phyloP scores from a whole-genome alignment of 1,140 invertebrate species.

The Drosophila micromelanica region DNA sequence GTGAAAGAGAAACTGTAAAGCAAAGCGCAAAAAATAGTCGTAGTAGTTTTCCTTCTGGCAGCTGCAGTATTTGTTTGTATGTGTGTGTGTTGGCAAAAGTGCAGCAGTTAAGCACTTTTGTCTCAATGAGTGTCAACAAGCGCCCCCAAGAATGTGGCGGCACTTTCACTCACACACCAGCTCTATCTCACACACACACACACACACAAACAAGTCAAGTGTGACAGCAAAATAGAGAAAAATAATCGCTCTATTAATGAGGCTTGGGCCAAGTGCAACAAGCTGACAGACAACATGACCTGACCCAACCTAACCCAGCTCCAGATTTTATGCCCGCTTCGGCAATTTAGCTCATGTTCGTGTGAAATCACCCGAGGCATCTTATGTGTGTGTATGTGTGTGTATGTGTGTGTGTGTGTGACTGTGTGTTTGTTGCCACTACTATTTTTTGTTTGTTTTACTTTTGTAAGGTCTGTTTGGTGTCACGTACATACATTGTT shows the following conservation, averaged over 20 bases:
- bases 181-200: slow-evolving; percentile 2
- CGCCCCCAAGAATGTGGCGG: slow-evolving; percentile 35
- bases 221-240: slow-evolving; percentile 45
- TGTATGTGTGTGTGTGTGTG: slow-evolving; percentile 7
- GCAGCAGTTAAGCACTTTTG: slow-evolving; percentile 82
- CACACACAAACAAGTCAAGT: slow-evolving; percentile 12
- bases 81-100: slow-evolving; percentile 56
- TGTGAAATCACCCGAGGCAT: slow-evolving; percentile 27
- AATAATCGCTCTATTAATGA: slow-evolving; percentile 82
- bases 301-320: slow-evolving; percentile 56
- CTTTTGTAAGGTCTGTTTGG: background rate
- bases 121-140: slow-evolving; percentile 82
- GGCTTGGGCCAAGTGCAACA: slow-evolving; percentile 81
- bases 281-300: slow-evolving; percentile 79
- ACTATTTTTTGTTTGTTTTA: background rate
- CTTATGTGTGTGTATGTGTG: background rate
- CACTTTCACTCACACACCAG: slow-evolving; percentile 16
- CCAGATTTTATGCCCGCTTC: slow-evolving; percentile 19
- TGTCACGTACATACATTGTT: background rate
- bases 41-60: slow-evolving; percentile 44
- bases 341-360: slow-evolving; percentile 47
- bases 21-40: slow-evolving; percentile 33
- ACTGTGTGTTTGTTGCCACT: slow-evolving; percentile 2
- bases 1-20: slow-evolving; percentile 17
- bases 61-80: slow-evolving; percentile 4